Percentiles rank a stretch among this genome's conserved stretches.
Conservation (phyloP, 35 echinoderm and acorn worm species). For the Lytechinus variegatus region DNA sequence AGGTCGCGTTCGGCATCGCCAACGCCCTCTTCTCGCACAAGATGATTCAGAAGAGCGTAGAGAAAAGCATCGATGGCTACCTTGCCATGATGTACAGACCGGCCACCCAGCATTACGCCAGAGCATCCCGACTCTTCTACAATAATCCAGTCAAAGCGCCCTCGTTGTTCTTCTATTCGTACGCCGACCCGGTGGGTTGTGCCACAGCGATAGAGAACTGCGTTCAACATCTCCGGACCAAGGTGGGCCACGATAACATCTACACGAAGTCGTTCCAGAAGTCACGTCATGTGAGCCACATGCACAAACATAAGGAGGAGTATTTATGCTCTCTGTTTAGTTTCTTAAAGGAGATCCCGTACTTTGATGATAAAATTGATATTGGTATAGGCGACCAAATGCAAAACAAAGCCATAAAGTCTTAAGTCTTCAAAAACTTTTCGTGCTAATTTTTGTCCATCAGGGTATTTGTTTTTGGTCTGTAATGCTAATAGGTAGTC, state of each 20-base stretch:
- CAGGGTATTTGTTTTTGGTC: no score
- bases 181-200: constrained; percentile 71
- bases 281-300: constrained; percentile 83
- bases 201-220: constrained; percentile 49
- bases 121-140: constrained; percentile 68
- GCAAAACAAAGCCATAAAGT: background rate
- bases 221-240: constrained; percentile 44
- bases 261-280: constrained; percentile 80
- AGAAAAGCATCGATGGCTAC: constrained; percentile 50
- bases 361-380: constrained; percentile 59
- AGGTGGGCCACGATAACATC: constrained; percentile 69
- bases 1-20: constrained; percentile 77
- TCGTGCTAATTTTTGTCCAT: no score
- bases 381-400: constrained; percentile 26
- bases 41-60: constrained; percentile 53
- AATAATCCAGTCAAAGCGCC: constrained; percentile 76
- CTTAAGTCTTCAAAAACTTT: background rate
- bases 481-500: no score
- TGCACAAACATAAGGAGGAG: constrained; percentile 80
- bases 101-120: constrained; percentile 66
- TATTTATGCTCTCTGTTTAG: constrained; percentile 61
- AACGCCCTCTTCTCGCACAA: constrained; percentile 52
- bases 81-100: constrained; percentile 44
- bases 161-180: constrained; percentile 84
- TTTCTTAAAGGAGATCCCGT: constrained; percentile 68